phyloP scores from a whole-genome alignment of 2,797 vertebrate genomes.

The Eospalax fontanierii region DNA sequence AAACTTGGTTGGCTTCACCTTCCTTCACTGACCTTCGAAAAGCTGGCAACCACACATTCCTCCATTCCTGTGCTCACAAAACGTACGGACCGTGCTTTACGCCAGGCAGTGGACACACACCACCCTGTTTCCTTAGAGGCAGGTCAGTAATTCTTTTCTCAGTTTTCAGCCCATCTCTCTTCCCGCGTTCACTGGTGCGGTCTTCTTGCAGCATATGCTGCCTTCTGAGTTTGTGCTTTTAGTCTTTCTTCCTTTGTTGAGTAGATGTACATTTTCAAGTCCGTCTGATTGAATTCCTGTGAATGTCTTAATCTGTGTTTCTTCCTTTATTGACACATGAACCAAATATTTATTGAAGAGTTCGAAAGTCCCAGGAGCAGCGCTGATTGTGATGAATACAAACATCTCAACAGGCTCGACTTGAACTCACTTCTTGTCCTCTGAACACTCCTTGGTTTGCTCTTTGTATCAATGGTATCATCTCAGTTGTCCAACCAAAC shows the following conservation, averaged over 20 bases:
- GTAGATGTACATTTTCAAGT: not conserved
- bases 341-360: not conserved
- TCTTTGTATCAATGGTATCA: conserved; percentile 27
- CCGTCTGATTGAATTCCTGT: not conserved
- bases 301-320: not conserved
- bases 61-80: not conserved
- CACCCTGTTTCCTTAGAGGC: not conserved
- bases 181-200: not conserved
- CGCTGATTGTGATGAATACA: not conserved
- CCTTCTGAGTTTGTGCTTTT: conserved; percentile 31
- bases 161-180: not conserved
- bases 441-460: conserved; percentile 10
- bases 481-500: not conserved
- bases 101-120: not conserved
- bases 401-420: not conserved
- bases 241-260: not conserved
- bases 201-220: not conserved
- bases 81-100: not conserved
- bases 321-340: not conserved
- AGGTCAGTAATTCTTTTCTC: not conserved
- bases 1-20: not conserved
- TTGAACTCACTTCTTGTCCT: not conserved
- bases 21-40: conserved; percentile 4
- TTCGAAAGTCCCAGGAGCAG: not conserved
- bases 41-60: not conserved